Conservation (phyloP, 2,888 invertebrate species). For the Crepidodera aurea region DNA sequence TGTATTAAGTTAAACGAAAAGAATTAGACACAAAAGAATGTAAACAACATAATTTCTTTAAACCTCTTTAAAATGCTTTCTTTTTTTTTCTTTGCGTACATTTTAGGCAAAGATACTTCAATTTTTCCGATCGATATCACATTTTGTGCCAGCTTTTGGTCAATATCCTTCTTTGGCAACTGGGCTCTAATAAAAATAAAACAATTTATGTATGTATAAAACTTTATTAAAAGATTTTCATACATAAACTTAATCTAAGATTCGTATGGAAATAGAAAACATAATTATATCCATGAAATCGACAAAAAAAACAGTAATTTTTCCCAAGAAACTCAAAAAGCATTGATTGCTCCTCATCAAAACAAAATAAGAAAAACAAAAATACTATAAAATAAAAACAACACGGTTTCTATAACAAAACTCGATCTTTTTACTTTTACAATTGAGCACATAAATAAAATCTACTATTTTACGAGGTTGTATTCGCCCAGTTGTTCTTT, state of each 20-base stretch:
- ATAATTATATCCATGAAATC: constrained; percentile 34
- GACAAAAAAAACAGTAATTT: constrained; percentile 35
- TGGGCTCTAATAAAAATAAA: constrained; percentile 6
- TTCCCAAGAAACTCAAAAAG: constrained; percentile 25
- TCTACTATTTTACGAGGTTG: constrained; percentile 50
- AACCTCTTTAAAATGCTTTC: too few species aligned
- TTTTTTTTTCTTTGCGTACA: too few species aligned
- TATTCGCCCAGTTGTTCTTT: constrained; percentile 55
- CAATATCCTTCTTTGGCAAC: too few species aligned
- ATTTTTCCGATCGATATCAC: too few species aligned
- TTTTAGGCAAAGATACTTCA: too few species aligned
- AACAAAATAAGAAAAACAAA: constrained; percentile 43
- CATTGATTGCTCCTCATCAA: constrained; percentile 34
- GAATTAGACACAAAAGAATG: too few species aligned
- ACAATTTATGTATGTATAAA: constrained; percentile 54
- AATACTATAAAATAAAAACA: constrained; percentile 47
- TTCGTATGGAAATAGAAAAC: constrained; percentile 39
- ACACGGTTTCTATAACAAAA: constrained; percentile 51
- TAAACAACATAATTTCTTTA: too few species aligned
- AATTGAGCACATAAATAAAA: constrained; percentile 53
- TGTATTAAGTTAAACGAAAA: too few species aligned
- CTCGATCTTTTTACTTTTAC: constrained; percentile 41
- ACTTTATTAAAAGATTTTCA: constrained; percentile 60
- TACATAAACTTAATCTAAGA: constrained; percentile 53
- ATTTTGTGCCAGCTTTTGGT: too few species aligned